These are phyloP conservation scores for Thunnus maccoyii DNA, from an alignment of 2,113 vertebrate species.

Conservation along the genomic window DNA sequence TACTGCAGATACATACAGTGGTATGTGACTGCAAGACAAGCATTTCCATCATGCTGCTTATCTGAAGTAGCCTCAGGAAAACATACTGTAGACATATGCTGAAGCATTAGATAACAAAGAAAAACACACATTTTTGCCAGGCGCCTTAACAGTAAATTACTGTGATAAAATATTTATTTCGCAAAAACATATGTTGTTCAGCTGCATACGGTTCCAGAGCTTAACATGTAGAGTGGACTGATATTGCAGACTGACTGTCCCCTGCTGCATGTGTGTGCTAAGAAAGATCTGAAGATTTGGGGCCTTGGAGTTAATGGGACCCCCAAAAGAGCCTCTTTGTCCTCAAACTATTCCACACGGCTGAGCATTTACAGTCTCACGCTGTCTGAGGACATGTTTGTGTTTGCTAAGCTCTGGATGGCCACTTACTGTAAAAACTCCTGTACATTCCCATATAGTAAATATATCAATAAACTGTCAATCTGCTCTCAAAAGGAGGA, in stretches of 20 bases:
- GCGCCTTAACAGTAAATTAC: too few species aligned
- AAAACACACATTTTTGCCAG: background rate
- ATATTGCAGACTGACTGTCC: background rate
- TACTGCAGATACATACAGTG: background rate
- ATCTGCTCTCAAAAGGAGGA: slow-evolving; percentile 8
- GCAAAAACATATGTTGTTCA: background rate
- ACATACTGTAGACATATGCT: background rate
- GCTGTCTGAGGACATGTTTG: background rate
- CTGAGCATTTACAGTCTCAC: slow-evolving; percentile 17
- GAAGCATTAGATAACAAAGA: background rate
- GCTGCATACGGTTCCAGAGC: background rate
- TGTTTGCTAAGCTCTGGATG: background rate
- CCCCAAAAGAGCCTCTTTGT: slow-evolving; percentile 19
- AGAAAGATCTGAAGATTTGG: slow-evolving; percentile 1
- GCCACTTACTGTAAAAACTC: background rate
- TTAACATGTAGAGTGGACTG: background rate
- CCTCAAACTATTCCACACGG: slow-evolving; percentile 8
- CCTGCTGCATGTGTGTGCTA: background rate
- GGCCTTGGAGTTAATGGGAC: slow-evolving; percentile 1
- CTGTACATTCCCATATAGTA: slow-evolving; percentile 1
- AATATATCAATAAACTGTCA: background rate
- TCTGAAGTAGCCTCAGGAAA: background rate
- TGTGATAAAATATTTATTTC: too few species aligned
- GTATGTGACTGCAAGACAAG: background rate
- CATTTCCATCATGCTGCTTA: slow-evolving; percentile 14